Evolutionary conservation across 2,113 vertebrate species (phyloP).

Genomic region (Gymnorhina tibicen): DNA sequence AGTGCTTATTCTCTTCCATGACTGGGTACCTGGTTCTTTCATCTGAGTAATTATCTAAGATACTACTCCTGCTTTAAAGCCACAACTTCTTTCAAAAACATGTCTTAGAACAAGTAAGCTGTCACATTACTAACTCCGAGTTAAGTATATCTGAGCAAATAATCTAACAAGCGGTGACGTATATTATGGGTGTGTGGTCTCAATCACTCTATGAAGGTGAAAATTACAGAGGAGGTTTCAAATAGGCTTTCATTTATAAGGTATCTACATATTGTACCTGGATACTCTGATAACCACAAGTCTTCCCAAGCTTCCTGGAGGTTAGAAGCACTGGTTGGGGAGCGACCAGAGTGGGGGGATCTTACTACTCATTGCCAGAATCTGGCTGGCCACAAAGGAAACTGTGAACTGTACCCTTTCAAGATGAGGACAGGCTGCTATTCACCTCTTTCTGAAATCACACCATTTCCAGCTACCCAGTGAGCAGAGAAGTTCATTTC

Average conservation of each 20-base stretch:
- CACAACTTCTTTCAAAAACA: neutral
- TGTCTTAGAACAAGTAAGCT: neutral
- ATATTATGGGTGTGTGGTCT: neutral
- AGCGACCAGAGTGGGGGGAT: rapidly evolving
- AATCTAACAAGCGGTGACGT: neutral
- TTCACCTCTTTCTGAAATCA: neutral
- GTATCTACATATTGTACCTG: neutral
- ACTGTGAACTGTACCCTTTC: neutral
- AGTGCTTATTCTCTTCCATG: neutral
- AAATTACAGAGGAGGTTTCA: neutral
- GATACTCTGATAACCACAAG: neutral
- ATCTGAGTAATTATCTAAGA: neutral
- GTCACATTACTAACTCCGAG: neutral
- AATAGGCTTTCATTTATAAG: neutral
- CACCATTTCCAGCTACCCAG: neutral
- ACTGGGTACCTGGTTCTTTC: neutral
- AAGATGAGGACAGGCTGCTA: neutral
- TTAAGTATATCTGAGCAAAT: neutral
- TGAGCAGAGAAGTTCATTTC: neutral
- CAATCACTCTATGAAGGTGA: rapidly evolving
- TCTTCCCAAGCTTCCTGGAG: neutral
- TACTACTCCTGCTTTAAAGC: neutral
- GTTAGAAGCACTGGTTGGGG: neutral
- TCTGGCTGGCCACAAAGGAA: neutral
- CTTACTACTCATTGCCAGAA: neutral